Evolutionary conservation across 2,113 vertebrate species (phyloP).

Genomic region (Plotosus lineatus): DNA sequence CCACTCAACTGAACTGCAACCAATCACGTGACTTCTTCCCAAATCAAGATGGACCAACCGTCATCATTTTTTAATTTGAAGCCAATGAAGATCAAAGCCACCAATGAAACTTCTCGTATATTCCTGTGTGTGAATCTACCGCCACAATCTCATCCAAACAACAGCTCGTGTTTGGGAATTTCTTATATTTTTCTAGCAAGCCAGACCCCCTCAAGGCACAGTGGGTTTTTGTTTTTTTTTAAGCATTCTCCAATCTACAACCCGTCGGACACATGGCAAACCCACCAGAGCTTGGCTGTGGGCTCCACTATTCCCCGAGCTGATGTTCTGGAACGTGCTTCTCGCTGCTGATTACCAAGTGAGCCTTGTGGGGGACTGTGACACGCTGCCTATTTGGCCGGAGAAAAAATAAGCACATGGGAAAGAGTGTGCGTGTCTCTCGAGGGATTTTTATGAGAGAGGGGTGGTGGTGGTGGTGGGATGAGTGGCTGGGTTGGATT

Average conservation of each 20-base stretch:
- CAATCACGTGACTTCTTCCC: constrained; percentile 48
- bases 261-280: constrained; percentile 36
- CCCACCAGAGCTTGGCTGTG: constrained; percentile 40
- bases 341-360: constrained; percentile 55
- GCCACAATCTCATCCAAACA: neutral
- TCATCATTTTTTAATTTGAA: constrained; percentile 55
- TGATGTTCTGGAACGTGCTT: constrained; percentile 58
- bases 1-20: constrained; percentile 53
- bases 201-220: constrained; percentile 3
- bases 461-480: neutral
- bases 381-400: constrained; percentile 65
- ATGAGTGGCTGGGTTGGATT: constrained; percentile 17
- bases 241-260: constrained; percentile 39
- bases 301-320: constrained; percentile 61
- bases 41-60: constrained; percentile 52
- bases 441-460: neutral
- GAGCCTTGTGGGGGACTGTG: constrained; percentile 62
- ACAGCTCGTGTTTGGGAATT: constrained; percentile 25
- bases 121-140: constrained; percentile 34
- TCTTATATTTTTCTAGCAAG: constrained; percentile 18
- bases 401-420: constrained; percentile 50
- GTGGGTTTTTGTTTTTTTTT: constrained; percentile 18
- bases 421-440: constrained; percentile 36
- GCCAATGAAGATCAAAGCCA: constrained; percentile 33
- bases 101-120: constrained; percentile 11